These are phyloP conservation scores for Indicator indicator DNA, from an alignment of 2,113 vertebrate species.

Conservation along the genomic window DNA sequence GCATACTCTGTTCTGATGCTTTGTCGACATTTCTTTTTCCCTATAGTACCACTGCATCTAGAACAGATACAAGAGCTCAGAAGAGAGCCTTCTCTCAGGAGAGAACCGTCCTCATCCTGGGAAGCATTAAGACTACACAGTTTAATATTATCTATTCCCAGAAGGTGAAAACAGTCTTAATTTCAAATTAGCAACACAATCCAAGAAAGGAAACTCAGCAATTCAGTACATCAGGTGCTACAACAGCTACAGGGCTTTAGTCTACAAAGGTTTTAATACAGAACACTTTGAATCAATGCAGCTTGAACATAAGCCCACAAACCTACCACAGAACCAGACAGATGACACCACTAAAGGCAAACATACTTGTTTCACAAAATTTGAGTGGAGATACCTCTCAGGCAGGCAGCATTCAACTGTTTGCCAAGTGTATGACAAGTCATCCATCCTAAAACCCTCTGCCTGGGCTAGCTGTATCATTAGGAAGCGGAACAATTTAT, in stretches of 20 bases:
- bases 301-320: neutral
- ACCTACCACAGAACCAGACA: neutral
- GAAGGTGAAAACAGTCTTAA: neutral
- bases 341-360: neutral
- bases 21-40: neutral
- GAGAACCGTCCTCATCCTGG: neutral
- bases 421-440: neutral
- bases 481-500: neutral
- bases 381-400: neutral
- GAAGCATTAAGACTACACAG: neutral
- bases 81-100: neutral
- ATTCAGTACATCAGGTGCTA: neutral
- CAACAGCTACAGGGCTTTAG: neutral
- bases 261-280: neutral
- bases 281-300: neutral
- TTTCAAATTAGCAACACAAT: neutral
- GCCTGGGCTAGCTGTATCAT: neutral
- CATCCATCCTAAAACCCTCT: neutral
- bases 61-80: neutral
- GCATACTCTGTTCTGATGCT: neutral
- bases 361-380: neutral
- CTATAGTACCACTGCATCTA: neutral
- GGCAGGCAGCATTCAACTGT: neutral
- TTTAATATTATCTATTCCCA: neutral
- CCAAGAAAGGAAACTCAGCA: neutral